Evolutionary conservation across 2,888 invertebrate species (phyloP).

Genomic region (Lamellibrachia satsuma): DNA sequence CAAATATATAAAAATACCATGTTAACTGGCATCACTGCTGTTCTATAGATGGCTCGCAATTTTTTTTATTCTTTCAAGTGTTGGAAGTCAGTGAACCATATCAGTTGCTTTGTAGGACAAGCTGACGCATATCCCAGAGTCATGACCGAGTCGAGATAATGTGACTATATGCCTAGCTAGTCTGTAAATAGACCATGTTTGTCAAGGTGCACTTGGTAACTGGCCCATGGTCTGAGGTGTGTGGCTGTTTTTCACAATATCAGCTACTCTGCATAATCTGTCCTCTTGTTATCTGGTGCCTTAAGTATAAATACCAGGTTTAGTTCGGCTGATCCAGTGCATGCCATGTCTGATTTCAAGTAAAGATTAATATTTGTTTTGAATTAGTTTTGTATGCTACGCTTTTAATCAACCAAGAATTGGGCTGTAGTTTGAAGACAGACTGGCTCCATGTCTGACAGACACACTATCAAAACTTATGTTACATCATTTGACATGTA

Average conservation of each 20-base stretch:
- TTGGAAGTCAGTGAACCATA: neutral
- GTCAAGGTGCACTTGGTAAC: neutral
- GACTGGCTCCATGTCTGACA: neutral
- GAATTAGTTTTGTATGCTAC: neutral
- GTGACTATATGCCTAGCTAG: neutral
- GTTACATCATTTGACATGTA: neutral
- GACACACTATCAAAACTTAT: neutral
- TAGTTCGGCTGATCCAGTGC: neutral
- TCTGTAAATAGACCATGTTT: neutral
- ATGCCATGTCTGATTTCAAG: neutral
- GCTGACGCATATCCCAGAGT: neutral
- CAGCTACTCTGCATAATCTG: neutral
- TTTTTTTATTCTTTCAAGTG: too few species aligned
- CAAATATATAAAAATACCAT: neutral
- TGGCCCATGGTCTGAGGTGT: neutral
- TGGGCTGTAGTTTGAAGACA: neutral
- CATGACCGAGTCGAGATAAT: neutral
- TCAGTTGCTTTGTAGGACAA: neutral
- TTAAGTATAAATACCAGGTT: neutral
- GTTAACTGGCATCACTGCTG: neutral
- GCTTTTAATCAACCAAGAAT: neutral
- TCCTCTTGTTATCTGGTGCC: neutral
- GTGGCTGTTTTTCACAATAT: neutral
- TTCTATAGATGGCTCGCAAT: too few species aligned
- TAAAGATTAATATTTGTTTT: neutral